Evolutionary conservation across 2,888 invertebrate genomes (phyloP).

Genomic region (Drosophila macrospina): DNA sequence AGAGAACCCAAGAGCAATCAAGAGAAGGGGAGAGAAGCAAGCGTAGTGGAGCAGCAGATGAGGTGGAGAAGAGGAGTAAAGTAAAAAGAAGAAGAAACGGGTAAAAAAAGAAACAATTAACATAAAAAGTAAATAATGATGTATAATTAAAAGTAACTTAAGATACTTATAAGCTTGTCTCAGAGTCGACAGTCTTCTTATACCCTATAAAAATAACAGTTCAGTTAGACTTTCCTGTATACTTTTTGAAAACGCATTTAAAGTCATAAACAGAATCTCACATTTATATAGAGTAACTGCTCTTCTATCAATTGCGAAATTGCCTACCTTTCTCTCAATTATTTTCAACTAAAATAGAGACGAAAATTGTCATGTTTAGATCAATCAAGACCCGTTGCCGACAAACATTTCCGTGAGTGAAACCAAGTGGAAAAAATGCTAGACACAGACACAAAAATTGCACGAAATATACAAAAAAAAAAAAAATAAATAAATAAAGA

Average conservation of each 20-base stretch:
- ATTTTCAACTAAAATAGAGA: neutral
- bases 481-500: slow-evolving; percentile 4
- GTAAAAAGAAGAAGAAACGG: neutral
- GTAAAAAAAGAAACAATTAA: neutral
- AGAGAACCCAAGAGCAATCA: no score
- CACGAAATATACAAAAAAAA: slow-evolving; percentile 1
- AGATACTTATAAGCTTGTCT: no score
- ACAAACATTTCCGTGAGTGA: slow-evolving; percentile 34
- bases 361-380: slow-evolving; percentile 32
- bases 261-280: no score
- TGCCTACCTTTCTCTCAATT: neutral
- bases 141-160: neutral
- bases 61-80: no score
- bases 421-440: slow-evolving; percentile 2
- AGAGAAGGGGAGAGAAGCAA: no score
- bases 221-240: no score
- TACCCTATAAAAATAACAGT: no score
- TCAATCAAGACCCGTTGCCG: slow-evolving; percentile 20
- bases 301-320: neutral
- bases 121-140: neutral
- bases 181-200: no score
- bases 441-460: slow-evolving; percentile 19
- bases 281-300: neutral
- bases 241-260: no score
- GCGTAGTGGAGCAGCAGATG: no score